These are phyloP conservation scores for Antitype chi DNA, from an alignment of 2,888 invertebrate species.

Conservation along the genomic window DNA sequence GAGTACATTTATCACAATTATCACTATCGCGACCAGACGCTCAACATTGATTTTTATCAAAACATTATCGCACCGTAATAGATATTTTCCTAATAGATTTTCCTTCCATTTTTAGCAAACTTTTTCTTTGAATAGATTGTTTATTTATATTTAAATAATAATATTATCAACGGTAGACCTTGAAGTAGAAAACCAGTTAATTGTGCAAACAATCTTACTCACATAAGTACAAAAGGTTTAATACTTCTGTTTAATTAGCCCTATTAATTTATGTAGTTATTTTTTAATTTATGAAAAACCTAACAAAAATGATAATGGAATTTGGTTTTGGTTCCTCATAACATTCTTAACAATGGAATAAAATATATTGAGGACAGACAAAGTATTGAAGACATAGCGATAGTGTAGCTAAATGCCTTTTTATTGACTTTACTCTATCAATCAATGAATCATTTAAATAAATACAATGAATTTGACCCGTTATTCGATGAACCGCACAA, in stretches of 20 bases:
- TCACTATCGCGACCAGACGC: not conserved
- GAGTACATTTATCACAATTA: not conserved
- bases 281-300: not conserved
- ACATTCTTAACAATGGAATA: not conserved
- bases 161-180: not conserved
- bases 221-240: not conserved
- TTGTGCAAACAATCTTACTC: not conserved
- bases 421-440: not conserved
- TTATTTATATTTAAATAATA: not conserved
- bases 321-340: not conserved
- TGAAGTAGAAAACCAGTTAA: not conserved
- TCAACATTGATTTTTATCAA: slow-evolving; percentile 1
- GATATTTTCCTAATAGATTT: slow-evolving; percentile 3
- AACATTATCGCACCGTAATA: not conserved
- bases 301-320: not conserved
- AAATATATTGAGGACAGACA: not conserved
- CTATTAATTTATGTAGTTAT: too few relatives aligned
- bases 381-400: not conserved
- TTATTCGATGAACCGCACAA: slow-evolving; percentile 5
- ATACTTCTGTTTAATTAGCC: too few relatives aligned
- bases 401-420: not conserved
- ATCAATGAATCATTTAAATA: slow-evolving; percentile 36
- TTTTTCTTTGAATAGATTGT: not conserved
- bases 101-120: not conserved
- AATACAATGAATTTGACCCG: slow-evolving; percentile 31